Conservation (phyloP, 2,888 invertebrate species). For the Blera fallax region DNA sequence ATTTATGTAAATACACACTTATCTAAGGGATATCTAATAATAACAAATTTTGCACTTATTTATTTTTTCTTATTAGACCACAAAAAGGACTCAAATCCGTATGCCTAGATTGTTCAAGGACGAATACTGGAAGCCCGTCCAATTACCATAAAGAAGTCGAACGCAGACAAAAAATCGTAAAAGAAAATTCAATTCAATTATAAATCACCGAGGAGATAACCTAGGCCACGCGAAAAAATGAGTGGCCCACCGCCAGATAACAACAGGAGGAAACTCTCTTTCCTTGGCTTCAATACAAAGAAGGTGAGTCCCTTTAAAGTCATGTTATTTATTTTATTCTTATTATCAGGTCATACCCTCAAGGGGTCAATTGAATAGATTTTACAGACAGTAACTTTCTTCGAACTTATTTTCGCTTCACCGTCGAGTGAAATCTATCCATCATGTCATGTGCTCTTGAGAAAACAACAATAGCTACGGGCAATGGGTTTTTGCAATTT, state of each 20-base stretch:
- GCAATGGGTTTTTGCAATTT: slow-evolving; percentile 13
- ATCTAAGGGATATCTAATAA: not conserved
- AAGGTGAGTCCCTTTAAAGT: slow-evolving; percentile 80
- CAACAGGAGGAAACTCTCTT: slow-evolving; percentile 88
- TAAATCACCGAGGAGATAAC: not conserved
- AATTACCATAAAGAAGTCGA: slow-evolving; percentile 65
- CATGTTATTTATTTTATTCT: not conserved
- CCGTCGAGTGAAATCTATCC: not conserved
- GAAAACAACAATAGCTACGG: not conserved
- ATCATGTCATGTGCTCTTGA: not conserved
- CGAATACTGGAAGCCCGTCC: slow-evolving; percentile 73
- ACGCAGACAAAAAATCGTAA: not conserved
- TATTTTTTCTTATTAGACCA: slow-evolving; percentile 36
- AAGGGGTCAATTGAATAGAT: not conserved
- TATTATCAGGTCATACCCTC: not conserved
- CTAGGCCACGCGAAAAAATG: slow-evolving; percentile 76
- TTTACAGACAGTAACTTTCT: not conserved
- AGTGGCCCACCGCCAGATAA: slow-evolving; percentile 81
- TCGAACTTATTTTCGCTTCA: not conserved
- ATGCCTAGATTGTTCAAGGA: slow-evolving; percentile 79
- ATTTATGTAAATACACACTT: too few relatives aligned
- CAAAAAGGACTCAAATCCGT: slow-evolving; percentile 69
- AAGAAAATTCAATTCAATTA: not conserved
- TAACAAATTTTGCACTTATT: not conserved
- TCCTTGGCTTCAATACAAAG: slow-evolving; percentile 86